These are phyloP conservation scores for Gymnothorax reevesii DNA, from an alignment of 2,797 vertebrate genomes.

Conservation along the genomic window DNA sequence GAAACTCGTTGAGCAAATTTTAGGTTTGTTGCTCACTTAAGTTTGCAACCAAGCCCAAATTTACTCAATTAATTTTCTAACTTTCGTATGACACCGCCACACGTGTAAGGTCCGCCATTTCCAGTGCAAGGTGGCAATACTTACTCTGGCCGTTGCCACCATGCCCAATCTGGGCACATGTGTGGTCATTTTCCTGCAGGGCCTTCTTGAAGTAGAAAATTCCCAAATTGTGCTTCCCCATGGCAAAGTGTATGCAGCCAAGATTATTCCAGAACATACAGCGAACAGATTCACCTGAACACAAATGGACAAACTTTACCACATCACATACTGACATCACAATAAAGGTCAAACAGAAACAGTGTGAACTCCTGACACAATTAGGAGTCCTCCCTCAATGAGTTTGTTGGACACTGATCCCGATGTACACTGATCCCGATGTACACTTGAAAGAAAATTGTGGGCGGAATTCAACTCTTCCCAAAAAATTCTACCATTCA, in stretches of 20 bases:
- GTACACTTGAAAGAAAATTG: too few species aligned
- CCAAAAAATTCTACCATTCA: too few species aligned
- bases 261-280: constrained; percentile 99
- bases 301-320: constrained; percentile 12
- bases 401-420: too few species aligned
- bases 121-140: constrained; percentile 28
- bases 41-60: too few species aligned
- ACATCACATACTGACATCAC: neutral
- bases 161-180: constrained; percentile 53
- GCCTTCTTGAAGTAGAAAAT: constrained; percentile 99
- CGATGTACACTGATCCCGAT: too few species aligned
- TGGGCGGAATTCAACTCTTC: too few species aligned
- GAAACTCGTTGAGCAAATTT: too few species aligned
- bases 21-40: too few species aligned
- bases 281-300: constrained; percentile 90
- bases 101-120: neutral
- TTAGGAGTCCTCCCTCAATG: too few species aligned
- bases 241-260: constrained; percentile 98
- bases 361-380: neutral
- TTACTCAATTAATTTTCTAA: too few species aligned
- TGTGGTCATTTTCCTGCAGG: constrained; percentile 86
- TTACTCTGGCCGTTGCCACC: constrained; percentile 80
- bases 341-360: neutral
- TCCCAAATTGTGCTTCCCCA: constrained; percentile 98
- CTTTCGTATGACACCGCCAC: neutral